A percentile compares a stretch with the other conserved stretches of the same genome.
phyloP scores from a whole-genome alignment of 2,113 vertebrate genomes.

The Malurus melanocephalus region DNA sequence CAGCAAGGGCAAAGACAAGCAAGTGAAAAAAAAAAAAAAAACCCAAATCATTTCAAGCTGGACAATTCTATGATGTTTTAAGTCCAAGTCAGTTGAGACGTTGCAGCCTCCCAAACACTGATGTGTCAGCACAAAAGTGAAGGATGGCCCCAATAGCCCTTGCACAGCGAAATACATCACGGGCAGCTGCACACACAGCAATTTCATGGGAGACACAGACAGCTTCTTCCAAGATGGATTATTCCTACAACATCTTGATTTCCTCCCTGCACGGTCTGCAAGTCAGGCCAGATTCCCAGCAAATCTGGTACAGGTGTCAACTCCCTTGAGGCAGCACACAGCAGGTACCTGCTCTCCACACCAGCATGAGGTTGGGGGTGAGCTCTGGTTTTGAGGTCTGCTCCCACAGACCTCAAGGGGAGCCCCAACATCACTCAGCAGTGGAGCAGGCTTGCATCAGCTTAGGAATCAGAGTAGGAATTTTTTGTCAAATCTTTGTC shows the following conservation, averaged over 20 bases:
- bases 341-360: neutral
- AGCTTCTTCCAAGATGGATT: constrained; percentile 11
- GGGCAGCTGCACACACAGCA: constrained; percentile 18
- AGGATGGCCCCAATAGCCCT: neutral
- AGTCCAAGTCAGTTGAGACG: neutral
- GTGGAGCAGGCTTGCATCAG: neutral
- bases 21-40: neutral
- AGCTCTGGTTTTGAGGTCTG: neutral
- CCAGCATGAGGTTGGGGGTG: too few species aligned
- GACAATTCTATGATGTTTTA: neutral
- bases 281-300: neutral
- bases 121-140: neutral
- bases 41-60: neutral
- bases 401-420: neutral
- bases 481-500: neutral
- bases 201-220: neutral
- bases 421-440: neutral
- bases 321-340: accelerated
- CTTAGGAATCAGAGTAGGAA: neutral
- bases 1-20: neutral
- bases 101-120: neutral
- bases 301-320: neutral
- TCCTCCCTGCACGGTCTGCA: neutral
- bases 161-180: neutral
- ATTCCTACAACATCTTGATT: constrained; percentile 22